Evolutionary conservation across 2,113 vertebrate species (phyloP).

Genomic region (Lagenorhynchus albirostris): DNA sequence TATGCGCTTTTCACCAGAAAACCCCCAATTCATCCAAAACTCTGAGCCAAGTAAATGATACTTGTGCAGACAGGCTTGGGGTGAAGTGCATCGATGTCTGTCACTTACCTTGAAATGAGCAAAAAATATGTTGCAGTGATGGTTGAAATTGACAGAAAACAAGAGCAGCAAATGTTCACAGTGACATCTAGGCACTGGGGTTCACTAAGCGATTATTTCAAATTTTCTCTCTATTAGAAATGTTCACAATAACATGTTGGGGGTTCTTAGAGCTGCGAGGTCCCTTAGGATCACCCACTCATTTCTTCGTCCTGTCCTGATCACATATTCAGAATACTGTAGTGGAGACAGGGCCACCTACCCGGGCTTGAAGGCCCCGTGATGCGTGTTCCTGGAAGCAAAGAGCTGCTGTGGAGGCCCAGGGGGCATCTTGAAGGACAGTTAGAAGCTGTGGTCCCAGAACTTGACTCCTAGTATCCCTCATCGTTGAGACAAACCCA

Average conservation of each 20-base stretch:
- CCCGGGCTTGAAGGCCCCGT: accelerated
- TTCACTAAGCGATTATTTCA: neutral
- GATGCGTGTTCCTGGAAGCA: neutral
- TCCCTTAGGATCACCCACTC: accelerated
- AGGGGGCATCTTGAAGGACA: too few relatives aligned
- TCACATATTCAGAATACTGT: too few relatives aligned
- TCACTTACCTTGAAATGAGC: neutral
- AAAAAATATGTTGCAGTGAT: accelerated
- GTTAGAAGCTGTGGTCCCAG: neutral
- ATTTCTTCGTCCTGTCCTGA: neutral
- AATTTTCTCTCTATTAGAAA: neutral
- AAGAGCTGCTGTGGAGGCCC: too few relatives aligned
- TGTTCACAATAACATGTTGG: neutral
- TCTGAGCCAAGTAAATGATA: neutral
- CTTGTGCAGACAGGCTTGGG: neutral
- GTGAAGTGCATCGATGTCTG: neutral
- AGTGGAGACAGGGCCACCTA: too few relatives aligned
- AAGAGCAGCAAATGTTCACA: neutral
- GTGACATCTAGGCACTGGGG: accelerated
- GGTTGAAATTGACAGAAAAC: neutral
- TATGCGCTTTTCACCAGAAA: neutral
- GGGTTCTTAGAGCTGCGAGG: neutral
- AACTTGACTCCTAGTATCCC: neutral
- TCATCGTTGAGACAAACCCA: neutral
- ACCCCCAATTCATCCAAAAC: neutral